Conservation (phyloP, 2,113 vertebrate genomes). For the Laticauda laticaudata region DNA sequence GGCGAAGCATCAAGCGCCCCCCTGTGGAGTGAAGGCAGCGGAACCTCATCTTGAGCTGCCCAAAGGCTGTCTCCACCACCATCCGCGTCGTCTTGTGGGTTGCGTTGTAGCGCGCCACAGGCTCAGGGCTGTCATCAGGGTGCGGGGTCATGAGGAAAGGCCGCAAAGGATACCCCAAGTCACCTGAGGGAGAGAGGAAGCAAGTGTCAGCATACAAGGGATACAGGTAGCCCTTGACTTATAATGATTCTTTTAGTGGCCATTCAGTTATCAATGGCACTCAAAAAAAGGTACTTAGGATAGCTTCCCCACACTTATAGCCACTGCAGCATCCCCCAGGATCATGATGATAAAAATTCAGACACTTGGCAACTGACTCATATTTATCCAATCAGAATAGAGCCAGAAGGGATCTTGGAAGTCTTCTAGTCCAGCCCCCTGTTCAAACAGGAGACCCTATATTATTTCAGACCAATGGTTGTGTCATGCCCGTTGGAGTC, state of each 20-base stretch:
- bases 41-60: slow-evolving; percentile 29
- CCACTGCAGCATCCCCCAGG: not conserved
- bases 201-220: not conserved
- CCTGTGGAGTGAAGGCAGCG: slow-evolving; percentile 24
- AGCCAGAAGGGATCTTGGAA: not conserved
- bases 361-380: not conserved
- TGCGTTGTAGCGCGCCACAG: not conserved
- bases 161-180: slow-evolving; percentile 18
- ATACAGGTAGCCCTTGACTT: not conserved
- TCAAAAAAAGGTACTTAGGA: too few relatives aligned
- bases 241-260: not conserved
- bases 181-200: not conserved
- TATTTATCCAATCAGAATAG: not conserved
- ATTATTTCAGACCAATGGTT: too few relatives aligned
- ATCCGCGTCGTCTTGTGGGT: slow-evolving; percentile 15
- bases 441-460: not conserved
- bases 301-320: not conserved
- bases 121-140: not conserved
- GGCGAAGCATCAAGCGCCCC: slow-evolving; percentile 23
- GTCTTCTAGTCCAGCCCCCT: not conserved
- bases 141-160: slow-evolving; percentile 30
- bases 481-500: too few relatives aligned
- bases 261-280: not conserved
- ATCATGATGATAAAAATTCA: not conserved
- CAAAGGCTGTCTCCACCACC: slow-evolving; percentile 27